Base-by-base conservation (phyloP, 2,113 vertebrate genomes). In the Pollachius pollachius region DNA sequence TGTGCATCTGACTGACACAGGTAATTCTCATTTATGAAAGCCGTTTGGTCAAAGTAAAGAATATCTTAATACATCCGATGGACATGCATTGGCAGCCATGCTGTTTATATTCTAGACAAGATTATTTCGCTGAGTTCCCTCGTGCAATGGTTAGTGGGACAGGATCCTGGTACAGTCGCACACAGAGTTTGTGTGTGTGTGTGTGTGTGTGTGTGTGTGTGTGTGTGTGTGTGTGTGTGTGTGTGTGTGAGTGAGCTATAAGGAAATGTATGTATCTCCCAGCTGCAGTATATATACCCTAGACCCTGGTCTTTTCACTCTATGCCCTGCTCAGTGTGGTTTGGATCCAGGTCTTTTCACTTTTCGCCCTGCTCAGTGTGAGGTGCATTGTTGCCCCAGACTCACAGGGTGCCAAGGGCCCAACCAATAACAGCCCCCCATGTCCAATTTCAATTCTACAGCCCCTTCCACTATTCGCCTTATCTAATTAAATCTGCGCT, bases 401-500 rank as follows among this genome's bases (percentile, higher is more conserved):
- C 72, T 68, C 84, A 81, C 72, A 81, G 74, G 41, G 77, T 83
- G 85, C 85, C 85, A 71, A 67, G 74, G 77, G 84, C 82, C 74
- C 84, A 80, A 69, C 65, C 71, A 69, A 69, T 68, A 73, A 78
- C 84, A 90, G 88, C 74, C 77, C 41, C 82, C 87, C 85, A 88
- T 89, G 89, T 89, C 90, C 84, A 91, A 90, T 90, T 92, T 89
- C 77, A 83, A 84, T 89, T 87, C 81, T 90, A 77, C 78, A 82
- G 84, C 81, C 72, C 85, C 85, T 84, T 90, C 80, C 75, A 87
- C 85, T 76, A 77, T 84, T 90, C 70, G 69, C 84, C 79, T 89
- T 90, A 90, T 89, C 83, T 88, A 91, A 92, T 93, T 91, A 93
- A 92, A 92, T 90, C 86, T 87, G 81, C 84, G 79, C 85, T 74